Conservation (phyloP, 2,888 invertebrate species). For the Pandemis cinnamomeana region DNA sequence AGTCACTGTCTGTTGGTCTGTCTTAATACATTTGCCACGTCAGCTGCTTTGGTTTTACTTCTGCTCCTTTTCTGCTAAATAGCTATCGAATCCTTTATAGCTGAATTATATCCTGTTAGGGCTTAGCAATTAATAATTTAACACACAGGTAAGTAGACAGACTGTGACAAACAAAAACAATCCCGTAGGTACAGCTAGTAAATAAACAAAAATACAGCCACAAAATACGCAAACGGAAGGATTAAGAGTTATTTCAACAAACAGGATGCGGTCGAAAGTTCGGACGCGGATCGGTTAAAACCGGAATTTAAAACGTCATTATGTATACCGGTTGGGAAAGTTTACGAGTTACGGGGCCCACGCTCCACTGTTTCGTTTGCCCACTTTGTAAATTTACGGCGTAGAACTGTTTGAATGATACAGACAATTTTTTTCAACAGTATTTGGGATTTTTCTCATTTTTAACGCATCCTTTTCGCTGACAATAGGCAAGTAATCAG, state of each 20-base stretch:
- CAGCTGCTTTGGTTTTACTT: too few relatives aligned
- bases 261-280: constrained; percentile 24
- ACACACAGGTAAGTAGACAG: too few relatives aligned
- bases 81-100: too few relatives aligned
- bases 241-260: constrained; percentile 13
- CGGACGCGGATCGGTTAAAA: neutral
- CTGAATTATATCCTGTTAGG: too few relatives aligned
- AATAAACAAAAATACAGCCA: neutral
- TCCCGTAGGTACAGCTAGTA: neutral
- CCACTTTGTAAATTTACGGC: neutral
- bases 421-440: too few relatives aligned
- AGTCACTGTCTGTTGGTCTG: too few relatives aligned
- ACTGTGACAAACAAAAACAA: neutral
- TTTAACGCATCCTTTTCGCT: too few relatives aligned
- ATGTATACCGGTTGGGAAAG: constrained; percentile 17
- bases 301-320: constrained; percentile 18
- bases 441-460: too few relatives aligned
- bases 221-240: neutral
- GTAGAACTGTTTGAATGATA: neutral
- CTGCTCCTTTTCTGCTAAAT: too few relatives aligned
- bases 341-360: constrained; percentile 15
- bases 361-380: constrained; percentile 13
- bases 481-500: too few relatives aligned
- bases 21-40: too few relatives aligned
- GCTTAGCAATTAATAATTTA: neutral